phyloP scores from a whole-genome alignment of 2,113 vertebrate genomes.

The Thalassoma bifasciatum region DNA sequence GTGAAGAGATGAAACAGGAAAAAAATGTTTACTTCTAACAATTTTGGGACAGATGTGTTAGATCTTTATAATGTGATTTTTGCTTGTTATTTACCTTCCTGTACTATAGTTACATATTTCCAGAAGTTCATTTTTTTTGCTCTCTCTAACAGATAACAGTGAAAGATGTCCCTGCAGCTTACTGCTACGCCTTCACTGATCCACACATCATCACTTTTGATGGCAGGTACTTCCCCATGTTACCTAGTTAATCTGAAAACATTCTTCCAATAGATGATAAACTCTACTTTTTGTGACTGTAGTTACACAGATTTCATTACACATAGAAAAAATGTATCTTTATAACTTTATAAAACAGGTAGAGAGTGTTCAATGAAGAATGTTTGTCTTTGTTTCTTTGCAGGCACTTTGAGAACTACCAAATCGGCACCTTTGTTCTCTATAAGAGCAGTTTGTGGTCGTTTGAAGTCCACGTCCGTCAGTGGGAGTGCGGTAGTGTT shows the following conservation, averaged over 20 bases:
- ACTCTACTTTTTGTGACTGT: neutral
- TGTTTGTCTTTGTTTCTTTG: conserved; percentile 19
- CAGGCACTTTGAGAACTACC: conserved; percentile 91
- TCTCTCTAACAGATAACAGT: conserved; percentile 84
- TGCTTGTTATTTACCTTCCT: neutral
- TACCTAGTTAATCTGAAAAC: neutral
- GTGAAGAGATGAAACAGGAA: conserved; percentile 61
- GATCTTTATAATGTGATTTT: no score
- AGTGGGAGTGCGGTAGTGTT: conserved; percentile 92
- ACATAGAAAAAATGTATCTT: no score
- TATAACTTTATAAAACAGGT: no score
- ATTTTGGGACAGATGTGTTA: no score
- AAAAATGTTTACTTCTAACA: no score
- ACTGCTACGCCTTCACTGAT: conserved; percentile 92
- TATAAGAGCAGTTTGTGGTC: conserved; percentile 85
- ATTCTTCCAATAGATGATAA: neutral
- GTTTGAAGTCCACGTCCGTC: conserved; percentile 91
- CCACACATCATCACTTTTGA: conserved; percentile 95
- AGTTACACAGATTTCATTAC: neutral
- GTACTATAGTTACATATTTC: no score
- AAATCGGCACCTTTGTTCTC: conserved; percentile 91
- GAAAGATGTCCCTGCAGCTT: conserved; percentile 85
- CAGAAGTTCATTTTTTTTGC: neutral
- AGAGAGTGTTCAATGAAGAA: no score
- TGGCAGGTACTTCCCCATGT: conserved; percentile 86